Base-by-base conservation (phyloP, 2,888 invertebrate genomes). In the Hydrotaea cyrtoneurina region DNA sequence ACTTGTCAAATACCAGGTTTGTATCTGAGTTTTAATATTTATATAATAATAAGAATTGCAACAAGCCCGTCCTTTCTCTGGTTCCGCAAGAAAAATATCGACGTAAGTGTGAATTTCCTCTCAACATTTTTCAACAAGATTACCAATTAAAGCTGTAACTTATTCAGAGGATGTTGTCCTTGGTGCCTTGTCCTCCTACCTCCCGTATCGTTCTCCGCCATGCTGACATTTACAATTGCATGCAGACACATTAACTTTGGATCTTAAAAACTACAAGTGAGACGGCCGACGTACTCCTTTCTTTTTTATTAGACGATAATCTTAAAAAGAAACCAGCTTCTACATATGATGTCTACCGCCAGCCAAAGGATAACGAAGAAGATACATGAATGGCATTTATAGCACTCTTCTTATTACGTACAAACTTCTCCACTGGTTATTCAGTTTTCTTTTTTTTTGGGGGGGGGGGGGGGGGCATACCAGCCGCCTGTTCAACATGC, bases 231-330 rank as follows among this genome's bases (percentile, higher is more conserved):
- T 77, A 39, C 57, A 79, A 79, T 62, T 79, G 62, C 73, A 46
- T 26, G 82, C 79, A 85, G 85, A 85, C 85, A 85, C 79, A 85
- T 85, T 80, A 78, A 84, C 80, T 78, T 76, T 76, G 31, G 74
- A 82, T 72, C 75, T 84, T 72, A 50, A 71, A 50, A 79, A 23
- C 73, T 66, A 19, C 69, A 74, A 77, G 85, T 66, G 43, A 13
- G 46, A 7, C 50, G 50, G 2, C n/a, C 50, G 3, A n/a, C 17
- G 39, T 13, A 46, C 15, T 46, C 15, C 26, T n/a, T 43, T 31
- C 10, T 11, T 74, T 46, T 72, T 78, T 74, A 53, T 36, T 73
- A 59, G 19, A 43, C 17, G 15, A 69, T 69, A 69, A 53, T 50
- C 31, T 50, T 80, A 57, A 74, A 74, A 57, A n/a, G n/a, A n/a